phyloP scores from a whole-genome alignment of 2,888 invertebrate genomes.

The Lasiommata megera region DNA sequence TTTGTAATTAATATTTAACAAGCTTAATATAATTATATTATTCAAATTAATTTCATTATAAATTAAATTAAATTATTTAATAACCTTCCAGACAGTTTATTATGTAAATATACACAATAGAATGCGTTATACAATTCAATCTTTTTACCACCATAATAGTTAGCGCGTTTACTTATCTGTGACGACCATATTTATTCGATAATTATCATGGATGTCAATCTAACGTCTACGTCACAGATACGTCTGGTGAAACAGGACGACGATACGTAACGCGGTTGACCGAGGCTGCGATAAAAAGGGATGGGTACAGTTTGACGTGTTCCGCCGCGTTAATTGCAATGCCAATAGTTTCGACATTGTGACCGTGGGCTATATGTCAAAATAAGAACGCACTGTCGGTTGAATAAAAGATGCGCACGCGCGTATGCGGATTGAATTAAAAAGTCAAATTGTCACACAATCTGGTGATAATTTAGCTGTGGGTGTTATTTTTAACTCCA shows the following conservation, averaged over 20 bases:
- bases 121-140: background rate
- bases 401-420: conserved; percentile 44
- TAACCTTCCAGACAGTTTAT: too few relatives aligned
- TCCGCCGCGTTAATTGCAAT: conserved; percentile 41
- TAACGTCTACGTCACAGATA: conserved; percentile 27
- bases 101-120: too few relatives aligned
- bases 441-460: conserved; percentile 31
- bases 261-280: conserved; percentile 35
- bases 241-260: conserved; percentile 37
- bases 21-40: too few relatives aligned
- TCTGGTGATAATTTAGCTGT: background rate
- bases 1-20: too few relatives aligned
- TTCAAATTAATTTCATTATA: too few relatives aligned
- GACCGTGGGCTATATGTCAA: conserved; percentile 58
- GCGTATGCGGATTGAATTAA: conserved; percentile 44
- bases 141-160: background rate
- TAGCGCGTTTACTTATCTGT: conserved; percentile 14
- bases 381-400: conserved; percentile 39
- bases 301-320: conserved; percentile 39
- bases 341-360: conserved; percentile 53
- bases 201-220: conserved; percentile 17
- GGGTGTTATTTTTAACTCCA: too few relatives aligned
- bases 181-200: conserved; percentile 16
- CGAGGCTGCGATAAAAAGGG: conserved; percentile 46
- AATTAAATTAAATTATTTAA: too few relatives aligned